Conservation (phyloP, 30 jellyfish, hydroid and myxozoan genomes). For the Chrysaora quinquecirrha region DNA sequence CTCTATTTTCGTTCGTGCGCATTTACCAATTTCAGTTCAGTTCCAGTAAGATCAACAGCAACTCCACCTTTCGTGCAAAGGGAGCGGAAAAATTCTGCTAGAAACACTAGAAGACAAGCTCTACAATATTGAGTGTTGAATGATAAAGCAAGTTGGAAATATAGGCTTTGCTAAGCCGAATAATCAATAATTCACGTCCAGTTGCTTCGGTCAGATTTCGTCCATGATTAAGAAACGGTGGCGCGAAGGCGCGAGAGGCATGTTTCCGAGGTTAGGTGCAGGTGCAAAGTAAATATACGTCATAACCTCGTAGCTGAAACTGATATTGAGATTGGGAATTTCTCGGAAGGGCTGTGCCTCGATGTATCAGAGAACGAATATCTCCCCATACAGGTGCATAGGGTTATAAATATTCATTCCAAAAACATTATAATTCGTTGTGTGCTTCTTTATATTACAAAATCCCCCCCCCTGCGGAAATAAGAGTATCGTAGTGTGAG, state of each 20-base stretch:
- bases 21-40: background rate
- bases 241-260: slow-evolving; percentile 10
- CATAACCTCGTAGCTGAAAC: background rate
- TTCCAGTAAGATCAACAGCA: background rate
- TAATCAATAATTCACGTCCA: background rate
- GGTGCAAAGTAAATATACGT: slow-evolving; percentile 7
- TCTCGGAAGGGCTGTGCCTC: no score
- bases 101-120: background rate
- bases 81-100: background rate
- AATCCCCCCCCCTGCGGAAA: no score
- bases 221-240: slow-evolving; percentile 4
- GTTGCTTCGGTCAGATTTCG: slow-evolving; percentile 1
- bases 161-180: background rate
- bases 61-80: no score
- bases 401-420: no score
- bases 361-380: no score
- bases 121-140: background rate
- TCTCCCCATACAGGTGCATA: no score
- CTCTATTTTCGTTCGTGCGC: background rate
- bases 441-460: no score
- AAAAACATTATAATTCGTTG: no score
- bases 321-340: background rate
- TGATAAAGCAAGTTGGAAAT: background rate
- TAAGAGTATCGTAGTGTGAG: no score
- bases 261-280: slow-evolving; percentile 11